A percentile compares a stretch with the other conserved stretches of the same genome.
Evolutionary conservation across 2,888 invertebrate species (phyloP).

Genomic region (Limnephilus marmoratus): DNA sequence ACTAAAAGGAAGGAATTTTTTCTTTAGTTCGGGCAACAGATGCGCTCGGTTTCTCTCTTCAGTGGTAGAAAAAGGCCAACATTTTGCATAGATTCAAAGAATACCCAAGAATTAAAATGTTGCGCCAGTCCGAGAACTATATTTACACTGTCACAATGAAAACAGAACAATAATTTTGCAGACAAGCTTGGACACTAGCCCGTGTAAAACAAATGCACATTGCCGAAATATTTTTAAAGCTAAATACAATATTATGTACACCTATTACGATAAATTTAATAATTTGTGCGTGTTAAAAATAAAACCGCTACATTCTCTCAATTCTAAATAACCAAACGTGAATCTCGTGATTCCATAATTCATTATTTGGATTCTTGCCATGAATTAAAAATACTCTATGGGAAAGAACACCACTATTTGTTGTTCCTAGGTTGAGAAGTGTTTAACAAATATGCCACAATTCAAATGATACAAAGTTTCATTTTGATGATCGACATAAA

Average conservation of each 20-base stretch:
- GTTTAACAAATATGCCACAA: background rate
- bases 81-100: background rate
- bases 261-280: background rate
- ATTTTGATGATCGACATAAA: background rate
- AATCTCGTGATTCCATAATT: slow-evolving; percentile 20
- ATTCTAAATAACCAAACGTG: background rate
- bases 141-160: background rate
- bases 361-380: slow-evolving; percentile 45
- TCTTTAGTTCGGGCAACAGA: too few species aligned
- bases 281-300: background rate
- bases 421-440: background rate
- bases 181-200: background rate
- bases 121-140: background rate
- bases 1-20: too few species aligned
- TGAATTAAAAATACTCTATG: slow-evolving; percentile 9
- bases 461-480: background rate
- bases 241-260: background rate
- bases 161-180: background rate
- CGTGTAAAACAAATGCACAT: background rate
- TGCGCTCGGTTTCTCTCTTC: too few species aligned
- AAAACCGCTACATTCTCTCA: background rate
- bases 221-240: background rate
- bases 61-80: background rate
- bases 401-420: background rate
- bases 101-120: background rate